A percentile compares a stretch with the other conserved stretches of the same genome.
phyloP scores from a whole-genome alignment of 37 sponge, comb jelly and placozoan species.

The Beroe forskalii region DNA sequence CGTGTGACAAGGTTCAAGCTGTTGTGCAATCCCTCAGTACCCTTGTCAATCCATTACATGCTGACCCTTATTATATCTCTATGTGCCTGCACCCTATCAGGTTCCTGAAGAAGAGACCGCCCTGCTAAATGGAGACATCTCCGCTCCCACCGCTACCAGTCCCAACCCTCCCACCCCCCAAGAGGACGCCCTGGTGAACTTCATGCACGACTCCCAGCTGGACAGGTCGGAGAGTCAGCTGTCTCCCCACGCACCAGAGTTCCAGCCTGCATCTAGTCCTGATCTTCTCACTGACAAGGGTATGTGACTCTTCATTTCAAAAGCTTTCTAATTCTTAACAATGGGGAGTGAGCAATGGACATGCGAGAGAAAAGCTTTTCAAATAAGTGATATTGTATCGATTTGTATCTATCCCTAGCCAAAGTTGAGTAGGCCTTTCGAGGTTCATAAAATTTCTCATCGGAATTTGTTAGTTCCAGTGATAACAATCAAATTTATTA shows the following conservation, averaged over 20 bases:
- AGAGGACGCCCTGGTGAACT: conserved; percentile 49
- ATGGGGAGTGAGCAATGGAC: too few species aligned
- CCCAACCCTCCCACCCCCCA: neutral
- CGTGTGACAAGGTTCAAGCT: too few species aligned
- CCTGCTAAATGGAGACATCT: conserved; percentile 28
- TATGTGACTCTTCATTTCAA: neutral
- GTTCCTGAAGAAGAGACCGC: conserved; percentile 17
- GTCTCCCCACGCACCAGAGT: conserved; percentile 48
- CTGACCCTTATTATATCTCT: neutral
- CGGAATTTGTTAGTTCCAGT: too few species aligned
- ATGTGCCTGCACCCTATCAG: neutral
- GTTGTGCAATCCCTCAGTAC: too few species aligned
- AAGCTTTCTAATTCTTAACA: neutral
- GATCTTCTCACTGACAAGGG: neutral
- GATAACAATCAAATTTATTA: too few species aligned
- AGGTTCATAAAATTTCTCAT: too few species aligned
- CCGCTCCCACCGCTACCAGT: neutral
- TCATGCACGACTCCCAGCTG: conserved; percentile 64
- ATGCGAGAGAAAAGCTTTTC: too few species aligned
- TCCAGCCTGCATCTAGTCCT: conserved; percentile 43
- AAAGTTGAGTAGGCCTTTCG: too few species aligned
- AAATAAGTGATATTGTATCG: too few species aligned
- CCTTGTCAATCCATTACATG: neutral
- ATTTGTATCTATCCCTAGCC: too few species aligned
- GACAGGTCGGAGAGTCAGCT: conserved; percentile 52